These are phyloP conservation scores for Gallinago nigripennis DNA, from an alignment of 2,797 vertebrate genomes.

Conservation along the genomic window DNA sequence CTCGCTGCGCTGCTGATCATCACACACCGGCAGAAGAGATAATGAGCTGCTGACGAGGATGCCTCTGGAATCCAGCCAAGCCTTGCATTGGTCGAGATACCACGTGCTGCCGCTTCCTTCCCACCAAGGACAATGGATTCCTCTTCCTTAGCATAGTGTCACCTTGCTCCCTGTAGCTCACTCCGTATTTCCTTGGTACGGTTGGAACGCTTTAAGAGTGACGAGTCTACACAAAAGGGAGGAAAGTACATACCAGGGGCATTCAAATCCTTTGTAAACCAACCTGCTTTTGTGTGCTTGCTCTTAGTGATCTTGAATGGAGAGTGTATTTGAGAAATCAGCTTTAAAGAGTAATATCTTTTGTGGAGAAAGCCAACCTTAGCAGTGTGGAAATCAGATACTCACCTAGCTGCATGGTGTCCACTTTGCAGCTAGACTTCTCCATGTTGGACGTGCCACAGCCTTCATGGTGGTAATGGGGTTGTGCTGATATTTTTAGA, in stretches of 20 bases:
- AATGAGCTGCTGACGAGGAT: constrained; percentile 36
- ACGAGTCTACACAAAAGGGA: background rate
- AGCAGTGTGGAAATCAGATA: background rate
- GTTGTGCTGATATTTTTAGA: background rate
- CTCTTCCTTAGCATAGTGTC: background rate
- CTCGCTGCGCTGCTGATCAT: constrained; percentile 41
- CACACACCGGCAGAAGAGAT: background rate
- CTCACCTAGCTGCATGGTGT: background rate
- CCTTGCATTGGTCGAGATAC: background rate
- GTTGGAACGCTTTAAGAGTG: background rate
- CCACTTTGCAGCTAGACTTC: background rate
- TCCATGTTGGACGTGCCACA: background rate
- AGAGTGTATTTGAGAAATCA: background rate
- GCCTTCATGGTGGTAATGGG: background rate
- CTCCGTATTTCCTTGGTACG: background rate
- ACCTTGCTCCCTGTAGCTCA: background rate
- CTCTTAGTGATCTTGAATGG: background rate
- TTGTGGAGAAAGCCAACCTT: background rate
- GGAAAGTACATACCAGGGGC: background rate
- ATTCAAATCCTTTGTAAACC: background rate
- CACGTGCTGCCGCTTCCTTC: background rate
- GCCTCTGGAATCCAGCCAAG: background rate
- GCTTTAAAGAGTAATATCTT: background rate
- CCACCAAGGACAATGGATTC: background rate
- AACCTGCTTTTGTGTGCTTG: background rate